These are phyloP conservation scores for Drosophila mojavensis DNA, from an alignment of 1,140 invertebrate species.

Conservation along the genomic window DNA sequence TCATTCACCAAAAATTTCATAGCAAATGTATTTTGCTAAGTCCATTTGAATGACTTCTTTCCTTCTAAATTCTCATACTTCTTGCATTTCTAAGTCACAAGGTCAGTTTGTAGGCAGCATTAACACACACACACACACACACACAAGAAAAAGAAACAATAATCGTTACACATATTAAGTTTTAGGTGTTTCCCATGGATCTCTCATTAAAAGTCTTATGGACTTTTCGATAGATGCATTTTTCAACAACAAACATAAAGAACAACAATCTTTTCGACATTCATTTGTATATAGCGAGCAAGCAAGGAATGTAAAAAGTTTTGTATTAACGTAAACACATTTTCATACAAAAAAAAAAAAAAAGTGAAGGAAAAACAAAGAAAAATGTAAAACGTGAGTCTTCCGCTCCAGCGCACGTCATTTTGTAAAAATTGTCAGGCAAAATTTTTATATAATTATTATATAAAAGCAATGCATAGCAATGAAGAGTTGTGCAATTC, in stretches of 20 bases:
- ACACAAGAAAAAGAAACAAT: background rate
- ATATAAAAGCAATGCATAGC: conserved; percentile 21
- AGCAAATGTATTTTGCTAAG: conserved; percentile 83
- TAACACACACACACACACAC: background rate
- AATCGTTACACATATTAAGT: conserved; percentile 10
- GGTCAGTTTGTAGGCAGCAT: conserved; percentile 45
- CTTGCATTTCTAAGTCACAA: conserved; percentile 51
- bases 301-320: conserved; percentile 49
- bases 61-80: conserved; percentile 30
- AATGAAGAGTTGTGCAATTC: conserved; percentile 30
- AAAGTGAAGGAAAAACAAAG: conserved; percentile 5
- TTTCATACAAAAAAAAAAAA: conserved; percentile 65
- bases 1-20: conserved; percentile 84
- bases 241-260: conserved; percentile 18
- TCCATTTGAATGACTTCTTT: conserved; percentile 16
- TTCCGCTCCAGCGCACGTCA: conserved; percentile 69
- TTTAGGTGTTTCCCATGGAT: conserved; percentile 38
- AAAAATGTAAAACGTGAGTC: conserved; percentile 52
- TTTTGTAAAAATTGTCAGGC: conserved; percentile 51
- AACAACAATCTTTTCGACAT: conserved; percentile 26
- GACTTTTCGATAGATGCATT: conserved; percentile 27
- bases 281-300: conserved; percentile 47
- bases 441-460: conserved; percentile 38
- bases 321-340: conserved; percentile 57
- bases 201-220: conserved; percentile 18